Percentiles rank a stretch among this genome's conserved stretches.
phyloP scores from a whole-genome alignment of 2,888 invertebrate genomes.

The Byasa hedistus region DNA sequence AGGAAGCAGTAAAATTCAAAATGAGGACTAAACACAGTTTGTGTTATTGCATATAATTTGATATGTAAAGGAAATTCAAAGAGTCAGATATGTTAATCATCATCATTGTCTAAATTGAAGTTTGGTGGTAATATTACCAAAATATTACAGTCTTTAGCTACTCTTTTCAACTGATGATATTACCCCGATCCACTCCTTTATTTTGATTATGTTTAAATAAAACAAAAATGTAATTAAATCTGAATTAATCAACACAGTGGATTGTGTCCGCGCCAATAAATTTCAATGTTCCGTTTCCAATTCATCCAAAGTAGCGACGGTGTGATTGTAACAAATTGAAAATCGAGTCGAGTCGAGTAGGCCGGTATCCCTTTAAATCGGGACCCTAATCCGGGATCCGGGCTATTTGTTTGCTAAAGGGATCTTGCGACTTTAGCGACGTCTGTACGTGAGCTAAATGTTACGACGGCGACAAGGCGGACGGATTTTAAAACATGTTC shows the following conservation, averaged over 20 bases:
- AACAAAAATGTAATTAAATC: neutral
- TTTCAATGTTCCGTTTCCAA: slow-evolving; percentile 31
- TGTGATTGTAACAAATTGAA: slow-evolving; percentile 71
- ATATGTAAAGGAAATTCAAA: too few species aligned
- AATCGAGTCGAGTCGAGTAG: slow-evolving; percentile 53
- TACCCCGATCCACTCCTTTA: neutral
- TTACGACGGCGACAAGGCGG: slow-evolving; percentile 29
- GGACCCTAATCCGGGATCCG: slow-evolving; percentile 58
- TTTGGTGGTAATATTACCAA: too few species aligned
- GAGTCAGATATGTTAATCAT: too few species aligned
- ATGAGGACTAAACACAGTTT: too few species aligned
- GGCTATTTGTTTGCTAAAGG: slow-evolving; percentile 73
- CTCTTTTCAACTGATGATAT: too few species aligned
- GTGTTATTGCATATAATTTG: neutral
- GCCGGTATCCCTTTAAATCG: slow-evolving; percentile 63
- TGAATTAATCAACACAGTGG: slow-evolving; percentile 7
- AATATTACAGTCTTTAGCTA: too few species aligned
- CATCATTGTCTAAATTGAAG: too few species aligned
- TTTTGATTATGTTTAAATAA: neutral
- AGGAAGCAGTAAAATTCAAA: too few species aligned
- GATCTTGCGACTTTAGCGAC: slow-evolving; percentile 49
- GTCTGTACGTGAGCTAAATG: slow-evolving; percentile 61
- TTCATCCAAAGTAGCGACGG: slow-evolving; percentile 45
- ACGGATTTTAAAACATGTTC: slow-evolving; percentile 1
- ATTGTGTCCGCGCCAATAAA: slow-evolving; percentile 28